Conservation (phyloP, 53 echinoderm and acorn worm species). For the Luidia sarsii region DNA sequence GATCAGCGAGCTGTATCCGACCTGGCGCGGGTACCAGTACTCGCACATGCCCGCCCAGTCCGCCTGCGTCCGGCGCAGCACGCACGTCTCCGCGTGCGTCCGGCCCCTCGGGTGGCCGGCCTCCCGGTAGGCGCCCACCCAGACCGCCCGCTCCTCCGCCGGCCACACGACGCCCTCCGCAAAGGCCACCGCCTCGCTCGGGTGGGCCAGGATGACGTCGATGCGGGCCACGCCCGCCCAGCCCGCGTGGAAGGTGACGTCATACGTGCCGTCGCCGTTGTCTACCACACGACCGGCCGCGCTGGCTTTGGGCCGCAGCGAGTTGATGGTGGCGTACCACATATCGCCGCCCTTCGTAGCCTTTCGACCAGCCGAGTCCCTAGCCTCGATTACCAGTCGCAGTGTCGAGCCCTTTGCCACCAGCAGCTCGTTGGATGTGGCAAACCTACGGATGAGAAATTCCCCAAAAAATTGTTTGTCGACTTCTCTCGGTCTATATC, state of each 20-base stretch:
- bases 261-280: conserved; percentile 39
- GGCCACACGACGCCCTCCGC: conserved; percentile 32
- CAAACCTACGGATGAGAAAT: no score
- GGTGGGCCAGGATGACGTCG: conserved; percentile 35
- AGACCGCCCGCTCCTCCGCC: conserved; percentile 30
- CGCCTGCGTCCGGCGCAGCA: conserved; percentile 13
- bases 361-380: conserved; percentile 12
- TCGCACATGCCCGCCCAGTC: conserved; percentile 22
- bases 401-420: conserved; percentile 10
- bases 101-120: background rate
- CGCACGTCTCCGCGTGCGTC: background rate
- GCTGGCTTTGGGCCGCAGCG: conserved; percentile 14
- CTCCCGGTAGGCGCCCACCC: conserved; percentile 1
- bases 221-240: conserved; percentile 45
- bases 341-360: conserved; percentile 32
- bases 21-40: conserved; percentile 46
- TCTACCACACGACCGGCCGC: conserved; percentile 13
- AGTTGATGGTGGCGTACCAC: conserved; percentile 44
- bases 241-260: conserved; percentile 27
- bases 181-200: conserved; percentile 27
- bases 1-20: conserved; percentile 25
- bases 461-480: no score
- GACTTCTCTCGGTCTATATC: no score
- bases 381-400: conserved; percentile 41
- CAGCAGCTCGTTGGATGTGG: conserved; percentile 6